Evolutionary conservation across 2,797 vertebrate genomes (phyloP).

Genomic region (Sarcophilus harrisii): DNA sequence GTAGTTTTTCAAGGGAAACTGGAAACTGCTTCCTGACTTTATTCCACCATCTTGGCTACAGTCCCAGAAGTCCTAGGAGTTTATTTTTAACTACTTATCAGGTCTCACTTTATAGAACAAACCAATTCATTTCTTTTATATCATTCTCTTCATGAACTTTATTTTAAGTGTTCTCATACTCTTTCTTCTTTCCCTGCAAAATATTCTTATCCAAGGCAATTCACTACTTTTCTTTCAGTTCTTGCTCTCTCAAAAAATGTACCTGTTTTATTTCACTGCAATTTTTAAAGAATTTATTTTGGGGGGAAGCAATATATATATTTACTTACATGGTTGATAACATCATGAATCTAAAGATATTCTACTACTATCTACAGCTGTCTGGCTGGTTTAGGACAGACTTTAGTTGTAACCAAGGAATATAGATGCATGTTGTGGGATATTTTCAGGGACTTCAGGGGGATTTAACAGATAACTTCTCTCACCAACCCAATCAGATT

Average conservation of each 20-base stretch:
- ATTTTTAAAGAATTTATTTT: not conserved
- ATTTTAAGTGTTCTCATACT: not conserved
- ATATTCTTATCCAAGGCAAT: not conserved
- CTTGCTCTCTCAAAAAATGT: not conserved
- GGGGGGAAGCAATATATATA: not conserved
- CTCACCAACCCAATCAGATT: not conserved
- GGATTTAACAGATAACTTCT: not conserved
- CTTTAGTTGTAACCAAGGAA: not conserved
- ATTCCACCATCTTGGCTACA: no score
- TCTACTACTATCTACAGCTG: not conserved
- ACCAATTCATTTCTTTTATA: not conserved
- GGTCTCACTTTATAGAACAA: not conserved
- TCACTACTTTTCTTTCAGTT: not conserved
- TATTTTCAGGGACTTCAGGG: not conserved
- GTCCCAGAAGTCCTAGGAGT: no score
- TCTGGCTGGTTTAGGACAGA: not conserved
- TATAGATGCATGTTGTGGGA: not conserved
- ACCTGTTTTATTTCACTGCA: not conserved
- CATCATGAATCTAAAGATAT: not conserved
- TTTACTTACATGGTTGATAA: not conserved
- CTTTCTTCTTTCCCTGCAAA: not conserved
- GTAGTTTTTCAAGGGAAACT: no score
- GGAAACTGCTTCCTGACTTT: no score
- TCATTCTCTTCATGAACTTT: not conserved
- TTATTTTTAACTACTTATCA: not conserved